phyloP scores from a whole-genome alignment of 2,113 vertebrate genomes.

The Pelecanoides urinatrix region DNA sequence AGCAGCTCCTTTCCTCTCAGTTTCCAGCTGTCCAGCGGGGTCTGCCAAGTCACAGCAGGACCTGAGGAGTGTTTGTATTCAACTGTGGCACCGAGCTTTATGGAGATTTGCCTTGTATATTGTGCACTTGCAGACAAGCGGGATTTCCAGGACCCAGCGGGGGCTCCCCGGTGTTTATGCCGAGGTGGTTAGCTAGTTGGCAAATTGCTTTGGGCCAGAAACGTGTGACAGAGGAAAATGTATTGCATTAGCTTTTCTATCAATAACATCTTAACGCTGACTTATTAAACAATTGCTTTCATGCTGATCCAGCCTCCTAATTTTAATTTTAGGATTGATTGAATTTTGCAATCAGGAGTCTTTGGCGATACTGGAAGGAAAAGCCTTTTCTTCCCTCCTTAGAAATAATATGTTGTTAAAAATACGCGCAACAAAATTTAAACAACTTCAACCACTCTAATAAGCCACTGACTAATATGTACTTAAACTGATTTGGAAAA shows the following conservation, averaged over 20 bases:
- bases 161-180: constrained; percentile 80
- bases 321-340: constrained; percentile 55
- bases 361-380: background rate
- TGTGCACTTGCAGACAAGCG: constrained; percentile 83
- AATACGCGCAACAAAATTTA: constrained; percentile 15
- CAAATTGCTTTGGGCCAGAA: constrained; percentile 74
- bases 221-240: constrained; percentile 67
- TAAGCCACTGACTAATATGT: background rate
- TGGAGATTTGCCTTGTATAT: constrained; percentile 74
- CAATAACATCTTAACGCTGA: constrained; percentile 56
- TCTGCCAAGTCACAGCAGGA: constrained; percentile 97
- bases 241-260: constrained; percentile 68
- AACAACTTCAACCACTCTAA: constrained; percentile 28
- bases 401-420: background rate
- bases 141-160: constrained; percentile 85
- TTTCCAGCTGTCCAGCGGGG: constrained; percentile 94
- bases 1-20: constrained; percentile 79
- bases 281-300: constrained; percentile 53
- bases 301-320: constrained; percentile 53
- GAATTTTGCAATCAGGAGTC: constrained; percentile 20
- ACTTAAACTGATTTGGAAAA: constrained; percentile 25
- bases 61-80: constrained; percentile 84
- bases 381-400: background rate
- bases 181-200: constrained; percentile 83
- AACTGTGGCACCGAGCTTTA: constrained; percentile 74